Base-by-base conservation (phyloP, 30 jellyfish, hydroid and myxozoan genomes). In the Aurelia sp. region DNA sequence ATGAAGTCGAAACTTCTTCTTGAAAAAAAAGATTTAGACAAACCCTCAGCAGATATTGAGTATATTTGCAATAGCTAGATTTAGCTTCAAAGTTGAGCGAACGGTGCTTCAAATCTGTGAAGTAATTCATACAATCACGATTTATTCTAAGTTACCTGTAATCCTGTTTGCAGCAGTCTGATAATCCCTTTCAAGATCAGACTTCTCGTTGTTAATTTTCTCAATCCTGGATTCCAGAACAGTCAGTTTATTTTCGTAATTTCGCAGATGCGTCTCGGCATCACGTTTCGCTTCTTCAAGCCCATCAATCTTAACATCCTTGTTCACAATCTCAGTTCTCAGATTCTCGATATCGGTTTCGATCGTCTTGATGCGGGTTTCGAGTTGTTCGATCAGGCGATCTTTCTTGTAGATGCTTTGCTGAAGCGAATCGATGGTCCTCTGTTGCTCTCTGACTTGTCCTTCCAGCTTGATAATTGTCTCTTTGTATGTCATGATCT, bases 371-470 rank as follows among this genome's bases (percentile, higher is more conserved):
- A 58, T 50, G 27, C 91, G 86, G 23, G 86, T 27, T 55, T 87
- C 97, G 17, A 82, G 76, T 59, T 94, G 95, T 37, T 94, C 97
- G 71, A 94, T 85, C 37, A 85, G 53, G 22, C 97, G 84, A 21
- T 94, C 99, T 60, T 94, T 94, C 85, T 92, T 66, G 92, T 84
- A 89, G n/a, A 94, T 67, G 81, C 90, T 96, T 51, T 85, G 97
- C 83, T 90, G 97, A 2, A 89, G 79, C 3, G 97, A 71, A 53
- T 94, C 99, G 73, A 94, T 90, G 51, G 89, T 80, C 48, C 99
- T 67, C 65, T 89, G 97, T 11, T 82, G 95, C 59, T 89, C 97
- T 12, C 97, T 66, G 66, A 84, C 55, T 55, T 94, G 97, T 58
- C 97, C 99, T 65, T 94, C 99, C 12, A 94, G 88, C 72, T 84